Conservation (phyloP, 2,888 invertebrate species). For the Cantharis nigra region DNA sequence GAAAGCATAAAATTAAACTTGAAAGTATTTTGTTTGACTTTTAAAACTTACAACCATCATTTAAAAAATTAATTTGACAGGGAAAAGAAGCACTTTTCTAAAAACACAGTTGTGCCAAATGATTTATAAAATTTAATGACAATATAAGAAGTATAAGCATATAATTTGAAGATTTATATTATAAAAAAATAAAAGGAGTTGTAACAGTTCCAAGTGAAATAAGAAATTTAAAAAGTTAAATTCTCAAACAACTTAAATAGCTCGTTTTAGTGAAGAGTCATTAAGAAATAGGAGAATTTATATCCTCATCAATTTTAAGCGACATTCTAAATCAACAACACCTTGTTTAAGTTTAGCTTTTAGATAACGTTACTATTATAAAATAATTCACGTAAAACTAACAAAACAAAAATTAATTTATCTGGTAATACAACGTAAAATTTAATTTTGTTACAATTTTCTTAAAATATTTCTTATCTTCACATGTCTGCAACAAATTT, state of each 20-base stretch:
- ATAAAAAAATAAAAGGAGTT: constrained; percentile 4
- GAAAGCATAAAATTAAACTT: neutral
- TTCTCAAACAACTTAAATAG: constrained; percentile 36
- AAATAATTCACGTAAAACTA: neutral
- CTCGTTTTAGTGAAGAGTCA: constrained; percentile 39
- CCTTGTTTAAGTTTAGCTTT: constrained; percentile 1
- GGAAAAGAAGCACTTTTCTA: neutral
- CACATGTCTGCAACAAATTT: neutral
- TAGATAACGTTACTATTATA: neutral
- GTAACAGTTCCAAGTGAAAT: constrained; percentile 6
- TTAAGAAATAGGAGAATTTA: constrained; percentile 43
- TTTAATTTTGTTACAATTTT: neutral
- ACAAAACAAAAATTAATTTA: neutral
- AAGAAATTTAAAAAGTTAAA: constrained; percentile 14
- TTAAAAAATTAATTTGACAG: neutral
- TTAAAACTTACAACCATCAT: neutral
- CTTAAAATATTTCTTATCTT: neutral
- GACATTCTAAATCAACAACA: neutral
- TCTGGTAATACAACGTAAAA: neutral
- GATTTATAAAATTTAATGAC: neutral
- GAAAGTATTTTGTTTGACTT: constrained; percentile 2
- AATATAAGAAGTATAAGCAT: neutral
- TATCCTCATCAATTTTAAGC: constrained; percentile 39
- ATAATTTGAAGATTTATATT: neutral
- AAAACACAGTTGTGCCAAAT: neutral